Evolutionary conservation across 2,113 vertebrate genomes (phyloP).

Genomic region (Apus apus): DNA sequence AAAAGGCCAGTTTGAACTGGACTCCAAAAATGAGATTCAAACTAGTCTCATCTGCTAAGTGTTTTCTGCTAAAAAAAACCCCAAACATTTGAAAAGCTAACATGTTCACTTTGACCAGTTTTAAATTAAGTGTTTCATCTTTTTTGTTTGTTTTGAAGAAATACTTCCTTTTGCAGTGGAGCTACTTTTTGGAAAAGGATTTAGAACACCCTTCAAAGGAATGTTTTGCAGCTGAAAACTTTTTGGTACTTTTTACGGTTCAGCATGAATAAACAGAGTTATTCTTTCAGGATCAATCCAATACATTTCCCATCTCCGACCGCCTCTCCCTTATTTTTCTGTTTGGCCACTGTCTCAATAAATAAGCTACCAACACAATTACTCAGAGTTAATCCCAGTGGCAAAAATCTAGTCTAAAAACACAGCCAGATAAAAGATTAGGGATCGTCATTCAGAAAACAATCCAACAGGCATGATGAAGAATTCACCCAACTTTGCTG

Average conservation of each 20-base stretch:
- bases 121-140: background rate
- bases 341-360: background rate
- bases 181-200: background rate
- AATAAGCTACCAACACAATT: background rate
- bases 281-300: background rate
- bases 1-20: background rate
- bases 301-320: background rate
- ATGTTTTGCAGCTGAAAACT: background rate
- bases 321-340: background rate
- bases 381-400: slow-evolving; percentile 8
- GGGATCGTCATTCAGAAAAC: slow-evolving; percentile 13
- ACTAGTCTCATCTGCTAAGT: background rate
- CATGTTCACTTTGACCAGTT: background rate
- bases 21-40: background rate
- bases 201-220: background rate
- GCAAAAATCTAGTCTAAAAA: slow-evolving; percentile 12
- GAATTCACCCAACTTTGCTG: background rate
- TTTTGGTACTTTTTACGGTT: background rate
- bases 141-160: background rate
- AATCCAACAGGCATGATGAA: slow-evolving; percentile 10
- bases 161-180: background rate
- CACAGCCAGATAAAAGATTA: slow-evolving; percentile 34
- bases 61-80: background rate
- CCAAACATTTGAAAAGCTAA: background rate
- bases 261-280: background rate